These are phyloP conservation scores for Dinocampus coccinellae DNA, from an alignment of 2,888 invertebrate genomes.

Conservation along the genomic window DNA sequence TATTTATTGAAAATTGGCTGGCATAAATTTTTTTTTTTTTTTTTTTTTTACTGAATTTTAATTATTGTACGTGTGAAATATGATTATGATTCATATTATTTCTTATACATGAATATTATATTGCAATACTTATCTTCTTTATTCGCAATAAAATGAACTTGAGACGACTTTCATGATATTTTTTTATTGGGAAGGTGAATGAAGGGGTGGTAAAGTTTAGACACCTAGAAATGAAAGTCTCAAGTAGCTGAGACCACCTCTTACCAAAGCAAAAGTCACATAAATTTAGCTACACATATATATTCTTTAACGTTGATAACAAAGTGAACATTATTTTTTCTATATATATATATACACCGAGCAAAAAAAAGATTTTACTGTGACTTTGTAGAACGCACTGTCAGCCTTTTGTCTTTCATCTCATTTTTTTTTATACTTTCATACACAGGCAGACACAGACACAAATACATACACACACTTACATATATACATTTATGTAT, in stretches of 20 bases:
- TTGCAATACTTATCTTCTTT: not conserved
- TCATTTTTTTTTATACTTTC: not conserved
- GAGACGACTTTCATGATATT: not conserved
- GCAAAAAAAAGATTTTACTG: not conserved
- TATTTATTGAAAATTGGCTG: not conserved
- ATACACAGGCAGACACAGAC: not conserved
- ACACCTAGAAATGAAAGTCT: not conserved
- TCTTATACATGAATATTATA: not conserved
- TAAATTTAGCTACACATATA: not conserved
- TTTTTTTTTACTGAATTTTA: not conserved
- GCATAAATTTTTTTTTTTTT: not conserved
- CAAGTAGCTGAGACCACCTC: not conserved
- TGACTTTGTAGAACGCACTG: not conserved
- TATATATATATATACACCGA: not conserved
- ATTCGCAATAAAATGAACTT: not conserved
- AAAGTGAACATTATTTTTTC: constrained; percentile 9
- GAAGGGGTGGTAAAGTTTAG: no score
- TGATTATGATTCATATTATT: not conserved
- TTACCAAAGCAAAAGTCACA: not conserved
- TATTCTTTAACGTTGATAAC: not conserved
- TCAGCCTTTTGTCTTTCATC: constrained; percentile 8
- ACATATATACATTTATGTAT: no score
- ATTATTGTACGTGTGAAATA: not conserved
- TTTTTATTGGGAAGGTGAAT: not conserved
- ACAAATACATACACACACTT: not conserved